A percentile compares a stretch with the other conserved stretches of the same genome.
Evolutionary conservation across 2,888 invertebrate species (phyloP).

Genomic region (Cephus sareptanus): DNA sequence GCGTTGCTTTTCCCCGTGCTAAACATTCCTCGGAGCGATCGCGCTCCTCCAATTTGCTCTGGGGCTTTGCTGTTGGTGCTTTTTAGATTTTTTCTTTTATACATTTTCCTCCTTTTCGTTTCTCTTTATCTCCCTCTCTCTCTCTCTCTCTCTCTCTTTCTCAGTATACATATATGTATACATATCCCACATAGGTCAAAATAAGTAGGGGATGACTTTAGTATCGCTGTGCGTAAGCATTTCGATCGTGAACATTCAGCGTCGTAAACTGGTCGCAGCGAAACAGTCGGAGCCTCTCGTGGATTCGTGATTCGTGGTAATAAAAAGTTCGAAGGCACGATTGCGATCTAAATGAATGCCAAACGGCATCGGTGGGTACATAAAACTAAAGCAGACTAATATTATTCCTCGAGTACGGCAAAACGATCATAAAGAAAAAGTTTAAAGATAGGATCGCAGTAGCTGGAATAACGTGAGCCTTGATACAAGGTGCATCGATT

Average conservation of each 20-base stretch:
- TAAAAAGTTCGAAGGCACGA: slow-evolving; percentile 42
- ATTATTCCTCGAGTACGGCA: not conserved
- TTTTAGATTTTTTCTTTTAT: not conserved
- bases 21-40: slow-evolving; percentile 9
- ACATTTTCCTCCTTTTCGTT: not conserved
- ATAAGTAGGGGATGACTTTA: not conserved
- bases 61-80: not conserved
- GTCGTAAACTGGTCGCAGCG: too few relatives aligned
- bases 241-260: not conserved
- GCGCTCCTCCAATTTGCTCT: slow-evolving; percentile 13
- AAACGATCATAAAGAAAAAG: not conserved
- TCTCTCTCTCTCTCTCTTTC: too few relatives aligned
- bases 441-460: not conserved
- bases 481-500: not conserved
- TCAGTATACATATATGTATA: not conserved
- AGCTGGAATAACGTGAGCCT: not conserved
- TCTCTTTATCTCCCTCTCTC: too few relatives aligned
- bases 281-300: not conserved
- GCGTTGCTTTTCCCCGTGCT: slow-evolving; percentile 7
- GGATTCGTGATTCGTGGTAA: slow-evolving; percentile 55
- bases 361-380: slow-evolving; percentile 25
- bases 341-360: slow-evolving; percentile 52
- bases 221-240: not conserved
- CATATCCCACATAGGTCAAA: not conserved
- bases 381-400: not conserved